Conservation (phyloP, 2,888 invertebrate species). For the Chloroclysta siterata region DNA sequence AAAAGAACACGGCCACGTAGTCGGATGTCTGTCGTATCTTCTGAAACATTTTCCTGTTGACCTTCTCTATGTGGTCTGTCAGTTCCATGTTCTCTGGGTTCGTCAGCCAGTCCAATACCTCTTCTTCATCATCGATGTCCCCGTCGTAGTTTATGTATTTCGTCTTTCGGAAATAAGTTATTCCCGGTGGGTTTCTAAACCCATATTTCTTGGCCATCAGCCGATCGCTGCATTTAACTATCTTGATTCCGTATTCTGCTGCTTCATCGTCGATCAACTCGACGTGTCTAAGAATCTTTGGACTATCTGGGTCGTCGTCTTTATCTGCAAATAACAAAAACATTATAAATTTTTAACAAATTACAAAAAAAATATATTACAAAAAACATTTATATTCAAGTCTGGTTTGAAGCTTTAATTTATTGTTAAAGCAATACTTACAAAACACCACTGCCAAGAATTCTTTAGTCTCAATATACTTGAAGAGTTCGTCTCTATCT, state of each 20-base stretch:
- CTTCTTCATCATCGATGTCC: constrained; percentile 96
- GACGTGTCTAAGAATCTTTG: constrained; percentile 92
- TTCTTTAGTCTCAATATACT: constrained; percentile 95
- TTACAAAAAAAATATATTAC: too few species aligned
- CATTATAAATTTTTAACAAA: too few species aligned
- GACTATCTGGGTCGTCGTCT: constrained; percentile 92
- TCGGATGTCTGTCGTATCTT: constrained; percentile 95
- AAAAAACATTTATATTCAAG: neutral
- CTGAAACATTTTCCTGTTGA: constrained; percentile 96
- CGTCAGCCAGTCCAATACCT: constrained; percentile 95
- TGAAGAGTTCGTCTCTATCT: constrained; percentile 91
- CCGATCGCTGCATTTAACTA: constrained; percentile 94
- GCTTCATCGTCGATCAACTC: constrained; percentile 97
- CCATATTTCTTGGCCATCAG: constrained; percentile 98
- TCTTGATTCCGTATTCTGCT: constrained; percentile 94
- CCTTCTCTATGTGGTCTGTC: constrained; percentile 95
- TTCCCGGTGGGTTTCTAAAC: constrained; percentile 94
- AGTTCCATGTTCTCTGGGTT: constrained; percentile 97
- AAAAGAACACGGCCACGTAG: constrained; percentile 96
- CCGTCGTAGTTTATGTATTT: constrained; percentile 96
- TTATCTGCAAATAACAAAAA: too few species aligned
- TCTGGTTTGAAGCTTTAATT: neutral
- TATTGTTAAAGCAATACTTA: constrained; percentile 84
- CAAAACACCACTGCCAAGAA: constrained; percentile 96
- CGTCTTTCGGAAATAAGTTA: constrained; percentile 95